These are phyloP conservation scores for Thinocorus orbignyianus DNA, from an alignment of 2,113 vertebrate species.

Conservation along the genomic window DNA sequence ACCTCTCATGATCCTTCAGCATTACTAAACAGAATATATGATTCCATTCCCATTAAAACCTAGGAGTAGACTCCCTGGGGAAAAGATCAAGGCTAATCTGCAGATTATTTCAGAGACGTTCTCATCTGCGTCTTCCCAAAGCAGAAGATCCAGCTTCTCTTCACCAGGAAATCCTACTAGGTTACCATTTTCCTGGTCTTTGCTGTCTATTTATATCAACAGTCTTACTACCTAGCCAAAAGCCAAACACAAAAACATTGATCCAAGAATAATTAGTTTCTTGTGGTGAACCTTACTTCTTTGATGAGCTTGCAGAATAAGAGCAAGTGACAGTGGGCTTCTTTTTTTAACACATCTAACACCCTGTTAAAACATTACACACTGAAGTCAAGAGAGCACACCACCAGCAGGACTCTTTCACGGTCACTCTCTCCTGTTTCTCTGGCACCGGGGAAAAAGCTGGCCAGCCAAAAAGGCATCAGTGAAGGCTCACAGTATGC, in stretches of 20 bases:
- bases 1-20: not conserved
- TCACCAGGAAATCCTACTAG: not conserved
- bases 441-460: not conserved
- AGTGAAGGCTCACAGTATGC: not conserved
- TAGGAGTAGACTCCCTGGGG: not conserved
- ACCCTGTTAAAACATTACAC: not conserved
- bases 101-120: not conserved
- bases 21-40: not conserved
- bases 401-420: not conserved
- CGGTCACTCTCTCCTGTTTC: not conserved
- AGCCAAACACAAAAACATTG: not conserved
- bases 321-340: not conserved
- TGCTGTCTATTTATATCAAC: not conserved
- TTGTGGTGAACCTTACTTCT: not conserved
- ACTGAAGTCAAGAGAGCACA: not conserved
- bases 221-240: not conserved
- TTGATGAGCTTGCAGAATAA: not conserved
- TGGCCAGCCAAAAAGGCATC: not conserved
- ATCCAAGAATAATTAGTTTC: not conserved
- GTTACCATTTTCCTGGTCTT: not conserved
- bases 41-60: not conserved
- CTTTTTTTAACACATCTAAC: not conserved
- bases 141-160: not conserved
- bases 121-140: not conserved
- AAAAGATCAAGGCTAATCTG: not conserved